Conservation (phyloP, 2,113 vertebrate genomes). For the Cyprinodon brontotheroides region DNA sequence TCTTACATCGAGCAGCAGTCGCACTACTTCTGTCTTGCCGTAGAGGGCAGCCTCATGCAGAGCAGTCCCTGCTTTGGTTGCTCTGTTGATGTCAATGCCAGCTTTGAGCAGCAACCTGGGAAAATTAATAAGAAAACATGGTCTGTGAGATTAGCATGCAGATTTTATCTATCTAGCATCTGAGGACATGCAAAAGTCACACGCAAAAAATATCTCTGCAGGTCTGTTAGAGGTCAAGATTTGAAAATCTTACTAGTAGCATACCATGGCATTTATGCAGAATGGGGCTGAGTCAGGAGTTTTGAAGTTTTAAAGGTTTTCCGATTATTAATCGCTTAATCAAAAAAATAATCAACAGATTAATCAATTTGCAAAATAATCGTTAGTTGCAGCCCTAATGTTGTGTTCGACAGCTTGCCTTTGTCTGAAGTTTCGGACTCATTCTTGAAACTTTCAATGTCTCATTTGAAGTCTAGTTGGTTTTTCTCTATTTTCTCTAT, state of each 20-base stretch:
- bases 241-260: slow-evolving; percentile 29
- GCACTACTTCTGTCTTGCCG: slow-evolving; percentile 92
- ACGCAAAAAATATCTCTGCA: slow-evolving; percentile 17
- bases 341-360: too few species aligned
- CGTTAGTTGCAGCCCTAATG: too few species aligned
- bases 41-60: slow-evolving; percentile 92
- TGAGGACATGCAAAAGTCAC: slow-evolving; percentile 41
- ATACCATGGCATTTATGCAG: slow-evolving; percentile 10
- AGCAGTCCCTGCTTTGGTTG: slow-evolving; percentile 90
- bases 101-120: slow-evolving; percentile 91
- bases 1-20: slow-evolving; percentile 89
- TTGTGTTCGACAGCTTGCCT: not conserved
- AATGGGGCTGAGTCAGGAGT: slow-evolving; percentile 10
- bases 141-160: not conserved
- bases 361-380: too few species aligned
- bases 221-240: slow-evolving; percentile 24
- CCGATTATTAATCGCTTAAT: too few species aligned
- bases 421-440: too few species aligned
- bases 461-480: too few species aligned
- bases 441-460: too few species aligned
- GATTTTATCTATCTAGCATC: slow-evolving; percentile 16
- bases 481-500: too few species aligned
- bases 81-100: slow-evolving; percentile 92
- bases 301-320: not conserved
- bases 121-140: slow-evolving; percentile 69